A percentile compares a stretch with the other conserved stretches of the same genome.
Conservation (phyloP, 1,140 invertebrate genomes). For the Panulirus ornatus region DNA sequence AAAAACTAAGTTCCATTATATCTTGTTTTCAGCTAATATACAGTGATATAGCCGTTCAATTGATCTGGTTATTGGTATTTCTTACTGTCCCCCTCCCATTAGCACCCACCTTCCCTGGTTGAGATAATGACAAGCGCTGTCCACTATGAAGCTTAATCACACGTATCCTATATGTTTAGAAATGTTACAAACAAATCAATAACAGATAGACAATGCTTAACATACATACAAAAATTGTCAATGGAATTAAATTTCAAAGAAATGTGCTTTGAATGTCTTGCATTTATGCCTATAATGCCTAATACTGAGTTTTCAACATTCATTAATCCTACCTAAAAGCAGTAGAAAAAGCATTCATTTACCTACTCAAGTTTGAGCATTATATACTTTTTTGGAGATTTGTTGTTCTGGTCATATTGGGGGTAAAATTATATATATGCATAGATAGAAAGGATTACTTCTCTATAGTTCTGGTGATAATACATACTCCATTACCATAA, state of each 20-base stretch:
- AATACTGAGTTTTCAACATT: slow-evolving; percentile 71
- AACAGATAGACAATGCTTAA: slow-evolving; percentile 70
- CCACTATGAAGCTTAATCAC: slow-evolving; percentile 70
- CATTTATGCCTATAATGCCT: slow-evolving; percentile 70
- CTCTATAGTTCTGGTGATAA: slow-evolving; percentile 58
- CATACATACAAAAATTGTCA: slow-evolving; percentile 68
- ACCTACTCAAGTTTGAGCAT: slow-evolving; percentile 72
- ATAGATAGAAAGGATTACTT: slow-evolving; percentile 70
- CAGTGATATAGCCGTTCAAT: too few species aligned
- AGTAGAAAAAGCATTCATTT: slow-evolving; percentile 72
- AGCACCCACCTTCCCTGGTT: slow-evolving; percentile 64
- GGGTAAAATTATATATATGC: slow-evolving; percentile 67
- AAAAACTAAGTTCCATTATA: background rate
- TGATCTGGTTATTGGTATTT: too few species aligned
- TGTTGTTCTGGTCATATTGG: slow-evolving; percentile 35
- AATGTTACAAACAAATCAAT: slow-evolving; percentile 70
- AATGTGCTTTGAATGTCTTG: slow-evolving; percentile 62
- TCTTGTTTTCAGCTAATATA: background rate
- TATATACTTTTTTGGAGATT: slow-evolving; percentile 57
- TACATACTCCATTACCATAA: slow-evolving; percentile 49
- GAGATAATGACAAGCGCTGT: slow-evolving; percentile 64
- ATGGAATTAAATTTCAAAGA: slow-evolving; percentile 47
- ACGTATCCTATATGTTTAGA: slow-evolving; percentile 67
- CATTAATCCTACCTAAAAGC: slow-evolving; percentile 71
- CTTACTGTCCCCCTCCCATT: slow-evolving; percentile 69